phyloP scores from a whole-genome alignment of 2,113 vertebrate species.

The Tachuris rubrigastra region DNA sequence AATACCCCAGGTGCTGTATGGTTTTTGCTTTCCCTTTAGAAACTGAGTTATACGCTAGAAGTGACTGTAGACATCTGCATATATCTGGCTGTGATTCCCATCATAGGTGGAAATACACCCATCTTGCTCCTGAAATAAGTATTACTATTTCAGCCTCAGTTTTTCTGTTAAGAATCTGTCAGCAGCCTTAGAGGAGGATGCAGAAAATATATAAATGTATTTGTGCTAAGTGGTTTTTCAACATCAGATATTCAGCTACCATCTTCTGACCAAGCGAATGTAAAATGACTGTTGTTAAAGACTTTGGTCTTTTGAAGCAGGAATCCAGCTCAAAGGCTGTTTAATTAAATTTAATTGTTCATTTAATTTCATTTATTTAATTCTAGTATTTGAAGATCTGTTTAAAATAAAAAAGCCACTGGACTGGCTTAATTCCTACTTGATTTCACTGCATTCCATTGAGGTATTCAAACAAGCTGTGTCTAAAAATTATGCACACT shows the following conservation, averaged over 20 bases:
- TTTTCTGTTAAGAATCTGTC: not conserved
- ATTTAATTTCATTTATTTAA: slow-evolving; percentile 38
- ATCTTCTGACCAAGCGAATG: not conserved
- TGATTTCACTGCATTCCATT: not conserved
- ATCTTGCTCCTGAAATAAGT: not conserved
- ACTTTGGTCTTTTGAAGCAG: not conserved
- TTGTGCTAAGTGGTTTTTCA: not conserved
- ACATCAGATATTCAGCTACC: not conserved
- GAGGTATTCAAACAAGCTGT: not conserved
- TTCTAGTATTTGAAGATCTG: slow-evolving; percentile 17
- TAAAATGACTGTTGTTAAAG: not conserved
- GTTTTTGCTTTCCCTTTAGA: not conserved
- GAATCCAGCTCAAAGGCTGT: not conserved
- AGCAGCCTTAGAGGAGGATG: slow-evolving; percentile 1
- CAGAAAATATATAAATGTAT: not conserved
- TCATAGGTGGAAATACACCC: not conserved
- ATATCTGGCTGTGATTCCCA: not conserved
- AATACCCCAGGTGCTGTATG: not conserved
- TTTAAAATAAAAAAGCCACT: slow-evolving; percentile 9
- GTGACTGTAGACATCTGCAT: not conserved
- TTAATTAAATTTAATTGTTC: slow-evolving; percentile 24
- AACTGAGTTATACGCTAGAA: not conserved
- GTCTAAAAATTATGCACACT: not conserved
- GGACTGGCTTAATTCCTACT: not conserved
- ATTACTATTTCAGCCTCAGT: not conserved